Base-by-base conservation (phyloP, 2,797 vertebrate genomes). In the Bradypus variegatus region DNA sequence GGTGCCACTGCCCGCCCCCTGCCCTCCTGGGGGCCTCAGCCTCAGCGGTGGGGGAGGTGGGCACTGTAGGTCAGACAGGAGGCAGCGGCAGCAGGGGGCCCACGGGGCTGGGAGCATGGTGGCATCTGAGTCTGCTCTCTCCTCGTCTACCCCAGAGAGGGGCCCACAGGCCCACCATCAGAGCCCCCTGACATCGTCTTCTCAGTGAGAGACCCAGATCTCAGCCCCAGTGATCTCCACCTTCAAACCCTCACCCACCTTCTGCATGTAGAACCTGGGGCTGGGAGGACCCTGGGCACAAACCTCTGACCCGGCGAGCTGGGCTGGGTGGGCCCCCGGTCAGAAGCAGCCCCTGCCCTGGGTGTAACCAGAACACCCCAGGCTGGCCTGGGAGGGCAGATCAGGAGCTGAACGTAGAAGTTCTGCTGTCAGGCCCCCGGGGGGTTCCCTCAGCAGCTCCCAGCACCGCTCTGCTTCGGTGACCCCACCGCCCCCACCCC, bases 1-100 rank as follows among this genome's bases (percentile, higher is more conserved):
- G 7, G 8, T 18, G 16, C 11, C 21, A 23, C 69, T 25, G 6
- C 10, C 31, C 16, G 25, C 72, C 58, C 41, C 58, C 12, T 65
- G 6, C n/a, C 73, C 87, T 33, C 48, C 27, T 27, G 70, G 16
- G n/a, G 62, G 15, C 0, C 0, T 7, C 41, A 53, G 72, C 12
- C 10, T 67, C 1, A 0, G 33, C 23, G 38, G 0, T 8, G 79
- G 75, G 48, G 4, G 19, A 2, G 41, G 45, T 11, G 69, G 10
- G 23, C 36, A 11, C 69, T n/a, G 65, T 58, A 58, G 16, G 58
- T 2, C 27, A 16, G 58, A 73, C 38, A 41, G n/a, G 36, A 25
- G 70, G 55, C 15, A 18, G 55, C 53, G 9, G 16, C 67, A 31
- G 48, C 33, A 15, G 16, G 64, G 65, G 65, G 7, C 58, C 58